These are phyloP conservation scores for Stomatorhinus walkeri DNA, from an alignment of 2,797 vertebrate species.

Conservation along the genomic window DNA sequence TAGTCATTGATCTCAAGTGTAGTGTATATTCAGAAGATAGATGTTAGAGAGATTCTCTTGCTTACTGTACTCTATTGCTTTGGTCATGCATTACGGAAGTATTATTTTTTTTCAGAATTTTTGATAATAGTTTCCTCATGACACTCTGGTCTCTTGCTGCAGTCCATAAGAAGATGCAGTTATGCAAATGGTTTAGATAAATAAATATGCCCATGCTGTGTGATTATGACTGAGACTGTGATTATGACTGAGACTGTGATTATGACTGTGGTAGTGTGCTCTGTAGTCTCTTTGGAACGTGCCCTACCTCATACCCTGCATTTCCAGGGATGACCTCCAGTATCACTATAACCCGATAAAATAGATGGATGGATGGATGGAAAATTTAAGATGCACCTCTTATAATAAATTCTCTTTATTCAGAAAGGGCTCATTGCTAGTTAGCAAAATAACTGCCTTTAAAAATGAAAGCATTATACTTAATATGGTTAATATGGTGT, in stretches of 20 bases:
- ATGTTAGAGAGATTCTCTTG: slow-evolving; percentile 58
- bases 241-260: background rate
- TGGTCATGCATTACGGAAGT: background rate
- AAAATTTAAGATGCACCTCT: background rate
- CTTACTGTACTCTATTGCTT: slow-evolving; percentile 48
- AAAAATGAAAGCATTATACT: background rate
- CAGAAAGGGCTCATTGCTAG: background rate
- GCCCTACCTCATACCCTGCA: background rate
- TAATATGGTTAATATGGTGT: background rate
- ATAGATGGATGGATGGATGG: background rate
- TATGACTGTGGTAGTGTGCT: background rate
- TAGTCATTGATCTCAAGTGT: slow-evolving; percentile 41
- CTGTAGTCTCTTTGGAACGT: background rate
- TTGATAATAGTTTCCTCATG: background rate
- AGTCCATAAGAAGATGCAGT: background rate
- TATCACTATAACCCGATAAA: background rate
- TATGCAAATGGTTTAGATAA: background rate
- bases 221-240: background rate
- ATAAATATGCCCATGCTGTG: background rate
- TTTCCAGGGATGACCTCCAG: background rate
- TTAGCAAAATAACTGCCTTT: background rate
- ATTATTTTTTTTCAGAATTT: background rate
- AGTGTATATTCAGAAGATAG: slow-evolving; percentile 47
- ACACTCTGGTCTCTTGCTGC: background rate
- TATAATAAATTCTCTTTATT: background rate